A percentile compares a stretch with the other conserved stretches of the same genome.
These are phyloP conservation scores for Eumacrocentrus americanus DNA, from an alignment of 2,888 invertebrate species.

Conservation along the genomic window DNA sequence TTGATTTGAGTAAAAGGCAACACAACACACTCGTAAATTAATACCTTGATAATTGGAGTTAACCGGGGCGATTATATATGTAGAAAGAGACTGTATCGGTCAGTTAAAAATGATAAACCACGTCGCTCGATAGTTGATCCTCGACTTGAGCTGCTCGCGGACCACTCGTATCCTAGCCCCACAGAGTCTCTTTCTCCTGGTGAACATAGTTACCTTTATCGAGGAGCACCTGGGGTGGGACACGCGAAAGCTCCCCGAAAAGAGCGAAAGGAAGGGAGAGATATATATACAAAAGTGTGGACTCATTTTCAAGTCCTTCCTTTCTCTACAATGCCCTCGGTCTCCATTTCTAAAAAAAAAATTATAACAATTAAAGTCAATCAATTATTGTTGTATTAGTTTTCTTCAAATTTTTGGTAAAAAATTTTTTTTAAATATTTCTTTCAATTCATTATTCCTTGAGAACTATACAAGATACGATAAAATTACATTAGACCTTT, in stretches of 20 bases:
- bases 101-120: conserved; percentile 1
- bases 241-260: conserved; percentile 16
- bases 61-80: not conserved
- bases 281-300: not conserved
- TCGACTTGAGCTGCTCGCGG: conserved; percentile 15
- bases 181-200: not conserved
- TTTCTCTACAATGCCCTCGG: conserved; percentile 5
- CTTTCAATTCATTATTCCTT: too few relatives aligned
- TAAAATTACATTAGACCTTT: too few relatives aligned
- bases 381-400: not conserved
- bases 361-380: not conserved
- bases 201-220: not conserved
- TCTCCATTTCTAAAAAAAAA: not conserved
- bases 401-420: not conserved
- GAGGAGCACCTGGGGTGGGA: conserved; percentile 2
- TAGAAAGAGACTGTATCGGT: not conserved
- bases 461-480: too few relatives aligned
- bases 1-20: not conserved
- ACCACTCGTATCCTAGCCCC: conserved; percentile 4
- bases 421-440: not conserved
- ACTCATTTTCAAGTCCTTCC: not conserved
- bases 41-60: too few relatives aligned
- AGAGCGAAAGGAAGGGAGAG: not conserved
- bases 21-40: not conserved
- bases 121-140: conserved; percentile 4